Conservation (phyloP, 2,888 invertebrate genomes). For the Sceliomorpha sp. region DNA sequence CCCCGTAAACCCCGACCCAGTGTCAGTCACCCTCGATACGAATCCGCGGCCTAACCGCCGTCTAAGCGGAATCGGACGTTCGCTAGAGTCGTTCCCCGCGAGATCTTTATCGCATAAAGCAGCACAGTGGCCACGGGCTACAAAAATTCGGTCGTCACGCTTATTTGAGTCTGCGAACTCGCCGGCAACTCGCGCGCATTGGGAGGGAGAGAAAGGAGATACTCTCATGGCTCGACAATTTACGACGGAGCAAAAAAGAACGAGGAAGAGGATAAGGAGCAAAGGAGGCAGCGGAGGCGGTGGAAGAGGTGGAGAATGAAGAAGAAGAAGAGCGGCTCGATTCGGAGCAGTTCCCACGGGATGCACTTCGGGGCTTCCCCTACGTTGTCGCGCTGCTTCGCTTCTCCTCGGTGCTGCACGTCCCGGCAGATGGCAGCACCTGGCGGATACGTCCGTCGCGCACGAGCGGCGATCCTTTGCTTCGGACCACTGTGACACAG, state of each 20-base stretch:
- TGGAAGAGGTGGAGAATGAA: slow-evolving; percentile 5
- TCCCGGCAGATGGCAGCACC: slow-evolving; percentile 73
- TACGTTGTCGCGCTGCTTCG: slow-evolving; percentile 7
- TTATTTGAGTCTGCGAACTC: slow-evolving; percentile 44
- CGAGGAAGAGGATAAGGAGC: slow-evolving; percentile 19
- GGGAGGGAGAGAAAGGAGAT: slow-evolving; percentile 12
- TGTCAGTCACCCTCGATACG: slow-evolving; percentile 36
- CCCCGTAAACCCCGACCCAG: too few species aligned
- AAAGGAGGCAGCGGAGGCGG: slow-evolving; percentile 23
- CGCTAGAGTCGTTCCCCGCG: slow-evolving; percentile 41
- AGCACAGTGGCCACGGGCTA: slow-evolving; percentile 55
- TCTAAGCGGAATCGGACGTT: slow-evolving; percentile 13
- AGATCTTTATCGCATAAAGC: slow-evolving; percentile 52
- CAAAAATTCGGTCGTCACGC: slow-evolving; percentile 54
- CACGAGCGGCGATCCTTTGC: slow-evolving; percentile 14
- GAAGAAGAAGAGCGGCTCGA: slow-evolving; percentile 45
- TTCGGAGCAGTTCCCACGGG: slow-evolving; percentile 57
- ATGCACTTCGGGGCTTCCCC: slow-evolving; percentile 30
- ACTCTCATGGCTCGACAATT: slow-evolving; percentile 43
- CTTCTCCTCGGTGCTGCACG: slow-evolving; percentile 17
- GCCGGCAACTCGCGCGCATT: slow-evolving; percentile 16
- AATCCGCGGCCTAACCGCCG: slow-evolving; percentile 24
- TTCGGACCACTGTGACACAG: slow-evolving; percentile 43
- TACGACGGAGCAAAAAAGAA: slow-evolving; percentile 41
- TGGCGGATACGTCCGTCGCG: too few species aligned